A percentile compares a stretch with the other conserved stretches of the same genome.
These are phyloP conservation scores for Chloropsis cyanopogon DNA, from an alignment of 2,113 vertebrate genomes.

Conservation along the genomic window DNA sequence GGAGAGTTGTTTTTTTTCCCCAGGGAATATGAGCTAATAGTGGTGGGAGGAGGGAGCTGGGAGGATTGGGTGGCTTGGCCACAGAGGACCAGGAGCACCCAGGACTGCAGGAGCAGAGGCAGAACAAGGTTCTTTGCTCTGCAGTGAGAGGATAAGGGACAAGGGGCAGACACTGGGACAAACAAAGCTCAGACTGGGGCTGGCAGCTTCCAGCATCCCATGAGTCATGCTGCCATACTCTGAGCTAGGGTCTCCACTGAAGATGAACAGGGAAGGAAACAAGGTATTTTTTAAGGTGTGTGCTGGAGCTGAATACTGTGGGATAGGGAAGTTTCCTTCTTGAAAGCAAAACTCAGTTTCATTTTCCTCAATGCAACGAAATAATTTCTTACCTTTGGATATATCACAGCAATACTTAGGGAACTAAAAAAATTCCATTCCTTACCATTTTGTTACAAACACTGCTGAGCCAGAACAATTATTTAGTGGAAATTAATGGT, in stretches of 20 bases:
- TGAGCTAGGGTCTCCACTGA: neutral
- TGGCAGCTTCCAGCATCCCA: fast-evolving
- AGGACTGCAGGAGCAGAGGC: neutral
- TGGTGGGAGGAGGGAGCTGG: neutral
- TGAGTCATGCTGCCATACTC: neutral
- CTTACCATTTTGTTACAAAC: neutral
- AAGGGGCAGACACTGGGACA: fast-evolving
- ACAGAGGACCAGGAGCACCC: neutral
- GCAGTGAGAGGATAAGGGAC: too few species aligned
- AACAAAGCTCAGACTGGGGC: neutral
- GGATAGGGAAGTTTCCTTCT: neutral
- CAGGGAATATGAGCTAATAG: neutral
- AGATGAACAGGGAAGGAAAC: neutral
- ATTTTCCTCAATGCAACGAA: neutral
- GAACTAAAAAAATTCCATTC: neutral
- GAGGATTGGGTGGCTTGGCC: neutral
- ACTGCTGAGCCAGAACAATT: neutral
- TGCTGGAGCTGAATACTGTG: fast-evolving
- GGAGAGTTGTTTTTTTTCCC: neutral
- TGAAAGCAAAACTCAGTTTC: neutral
- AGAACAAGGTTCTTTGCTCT: neutral
- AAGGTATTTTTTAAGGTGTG: neutral
- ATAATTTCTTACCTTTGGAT: neutral
- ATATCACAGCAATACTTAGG: neutral
- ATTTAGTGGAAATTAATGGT: neutral